Conservation (phyloP, 2,888 invertebrate species). For the Euproctis similis region DNA sequence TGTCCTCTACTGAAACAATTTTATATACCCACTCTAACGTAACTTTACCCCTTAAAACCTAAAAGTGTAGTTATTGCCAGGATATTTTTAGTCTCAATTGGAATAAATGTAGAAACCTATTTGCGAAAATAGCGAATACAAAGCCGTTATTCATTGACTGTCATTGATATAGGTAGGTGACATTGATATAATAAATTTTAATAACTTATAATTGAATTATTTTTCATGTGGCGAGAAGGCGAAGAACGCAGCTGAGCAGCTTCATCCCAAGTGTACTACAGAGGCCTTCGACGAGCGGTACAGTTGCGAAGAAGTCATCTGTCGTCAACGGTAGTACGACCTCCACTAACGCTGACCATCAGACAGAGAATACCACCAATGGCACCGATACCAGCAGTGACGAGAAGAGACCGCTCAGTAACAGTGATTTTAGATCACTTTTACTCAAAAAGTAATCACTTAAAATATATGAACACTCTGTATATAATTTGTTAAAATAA, state of each 20-base stretch:
- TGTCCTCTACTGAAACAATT: too few relatives aligned
- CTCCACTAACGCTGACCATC: conserved; percentile 21
- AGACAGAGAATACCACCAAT: conserved; percentile 16
- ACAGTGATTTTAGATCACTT: conserved; percentile 74
- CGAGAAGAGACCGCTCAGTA: conserved; percentile 51
- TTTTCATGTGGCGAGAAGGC: conserved; percentile 35
- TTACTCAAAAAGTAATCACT: conserved; percentile 42
- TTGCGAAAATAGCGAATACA: too few relatives aligned
- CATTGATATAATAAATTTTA: background rate
- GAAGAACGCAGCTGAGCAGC: conserved; percentile 63
- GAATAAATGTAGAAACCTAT: too few relatives aligned
- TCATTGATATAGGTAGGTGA: too few relatives aligned
- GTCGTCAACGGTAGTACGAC: conserved; percentile 23
- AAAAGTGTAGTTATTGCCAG: too few relatives aligned
- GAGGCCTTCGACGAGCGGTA: conserved; percentile 42
- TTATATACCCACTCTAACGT: too few relatives aligned
- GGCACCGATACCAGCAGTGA: too few relatives aligned
- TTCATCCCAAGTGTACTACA: conserved; percentile 65
- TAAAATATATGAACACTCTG: too few relatives aligned
- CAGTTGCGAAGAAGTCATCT: conserved; percentile 9
- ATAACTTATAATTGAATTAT: background rate
- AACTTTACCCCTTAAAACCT: too few relatives aligned
- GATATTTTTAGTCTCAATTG: too few relatives aligned
- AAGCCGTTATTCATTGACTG: too few relatives aligned
- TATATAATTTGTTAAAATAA: too few relatives aligned